Conservation (phyloP, 2,797 vertebrate genomes). For the Chrosomus eos region DNA sequence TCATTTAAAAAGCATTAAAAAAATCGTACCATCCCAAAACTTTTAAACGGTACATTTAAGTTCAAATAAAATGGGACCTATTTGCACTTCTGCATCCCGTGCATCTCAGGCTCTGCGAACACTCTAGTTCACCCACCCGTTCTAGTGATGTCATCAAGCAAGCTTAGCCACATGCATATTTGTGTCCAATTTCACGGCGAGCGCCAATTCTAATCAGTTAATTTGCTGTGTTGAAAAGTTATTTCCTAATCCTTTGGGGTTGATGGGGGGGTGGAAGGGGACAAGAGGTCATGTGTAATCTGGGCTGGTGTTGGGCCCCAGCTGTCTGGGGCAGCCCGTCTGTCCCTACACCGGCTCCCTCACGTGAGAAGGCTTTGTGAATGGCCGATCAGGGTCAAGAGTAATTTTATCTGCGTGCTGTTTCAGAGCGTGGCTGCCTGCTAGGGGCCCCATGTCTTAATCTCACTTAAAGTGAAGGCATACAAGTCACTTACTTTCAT, state of each 20-base stretch:
- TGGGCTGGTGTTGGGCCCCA: slow-evolving; percentile 44
- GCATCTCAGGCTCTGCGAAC: not conserved
- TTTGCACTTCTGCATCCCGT: not conserved
- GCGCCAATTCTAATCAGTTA: slow-evolving; percentile 66
- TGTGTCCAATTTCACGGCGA: slow-evolving; percentile 65
- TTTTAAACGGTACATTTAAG: not conserved
- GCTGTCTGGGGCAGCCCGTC: slow-evolving; percentile 49
- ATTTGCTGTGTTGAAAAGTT: slow-evolving; percentile 65
- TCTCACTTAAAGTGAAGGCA: slow-evolving; percentile 18
- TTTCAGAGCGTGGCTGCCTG: not conserved
- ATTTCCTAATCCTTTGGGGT: slow-evolving; percentile 63
- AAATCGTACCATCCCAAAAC: not conserved
- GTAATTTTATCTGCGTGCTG: slow-evolving; percentile 24
- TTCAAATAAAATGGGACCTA: not conserved
- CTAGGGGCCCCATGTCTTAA: not conserved
- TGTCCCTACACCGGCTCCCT: not conserved
- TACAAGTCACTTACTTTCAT: not conserved
- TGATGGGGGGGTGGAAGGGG: slow-evolving; percentile 3
- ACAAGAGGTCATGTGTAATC: slow-evolving; percentile 50
- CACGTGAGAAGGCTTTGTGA: slow-evolving; percentile 43
- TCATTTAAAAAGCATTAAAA: not conserved
- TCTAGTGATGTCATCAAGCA: slow-evolving; percentile 15
- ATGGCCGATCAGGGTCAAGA: slow-evolving; percentile 32
- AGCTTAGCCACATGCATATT: slow-evolving; percentile 59
- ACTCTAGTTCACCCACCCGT: not conserved